These are phyloP conservation scores for Leucoraja erinaceus DNA, from an alignment of 2,113 vertebrate genomes.

Conservation along the genomic window DNA sequence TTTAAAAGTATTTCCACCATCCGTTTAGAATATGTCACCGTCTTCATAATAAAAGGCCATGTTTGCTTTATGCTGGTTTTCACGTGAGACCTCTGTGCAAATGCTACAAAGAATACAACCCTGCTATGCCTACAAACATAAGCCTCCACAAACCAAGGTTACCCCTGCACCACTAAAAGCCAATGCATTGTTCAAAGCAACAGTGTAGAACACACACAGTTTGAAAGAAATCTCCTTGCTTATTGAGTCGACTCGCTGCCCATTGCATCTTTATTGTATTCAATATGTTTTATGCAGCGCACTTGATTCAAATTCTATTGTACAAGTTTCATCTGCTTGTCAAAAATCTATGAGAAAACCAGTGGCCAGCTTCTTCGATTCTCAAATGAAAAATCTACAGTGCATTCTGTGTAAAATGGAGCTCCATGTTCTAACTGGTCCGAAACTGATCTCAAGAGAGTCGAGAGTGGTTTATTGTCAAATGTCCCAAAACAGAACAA, in stretches of 20 bases:
- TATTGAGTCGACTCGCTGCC: too few relatives aligned
- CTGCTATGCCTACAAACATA: background rate
- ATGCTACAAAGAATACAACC: background rate
- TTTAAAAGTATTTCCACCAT: background rate
- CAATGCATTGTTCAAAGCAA: background rate
- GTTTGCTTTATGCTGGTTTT: conserved; percentile 10
- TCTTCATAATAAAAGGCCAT: conserved; percentile 3
- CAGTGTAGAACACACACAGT: background rate
- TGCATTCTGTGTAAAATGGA: too few relatives aligned
- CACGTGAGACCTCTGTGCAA: background rate
- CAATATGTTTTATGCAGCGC: background rate
- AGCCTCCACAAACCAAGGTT: conserved; percentile 18
- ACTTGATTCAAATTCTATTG: conserved; percentile 4
- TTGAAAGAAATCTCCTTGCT: background rate
- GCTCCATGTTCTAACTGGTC: too few relatives aligned
- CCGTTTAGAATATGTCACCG: conserved; percentile 3
- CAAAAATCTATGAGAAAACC: background rate
- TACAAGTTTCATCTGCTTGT: background rate
- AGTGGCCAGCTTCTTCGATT: background rate
- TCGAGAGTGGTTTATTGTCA: too few relatives aligned
- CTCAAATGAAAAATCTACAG: too few relatives aligned
- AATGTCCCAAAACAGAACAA: too few relatives aligned
- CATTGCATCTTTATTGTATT: background rate
- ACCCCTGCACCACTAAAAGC: background rate
- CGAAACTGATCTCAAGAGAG: too few relatives aligned